Base-by-base conservation (phyloP, 2,113 vertebrate species). In the Isurus oxyrinchus region DNA sequence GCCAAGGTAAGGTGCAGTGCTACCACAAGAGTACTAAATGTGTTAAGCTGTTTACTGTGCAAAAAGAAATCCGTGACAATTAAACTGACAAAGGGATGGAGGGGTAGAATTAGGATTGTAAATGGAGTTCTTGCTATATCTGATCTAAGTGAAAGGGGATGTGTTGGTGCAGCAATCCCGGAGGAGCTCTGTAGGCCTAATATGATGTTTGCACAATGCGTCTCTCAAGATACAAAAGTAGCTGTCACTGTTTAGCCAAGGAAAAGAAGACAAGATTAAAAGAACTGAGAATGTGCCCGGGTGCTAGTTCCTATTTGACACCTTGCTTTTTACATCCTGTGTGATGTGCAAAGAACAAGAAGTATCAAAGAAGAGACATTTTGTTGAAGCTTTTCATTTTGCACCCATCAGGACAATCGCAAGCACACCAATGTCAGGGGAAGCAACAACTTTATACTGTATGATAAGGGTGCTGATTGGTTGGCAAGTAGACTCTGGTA, bases 1-100 rank as follows among this genome's bases (percentile, higher is more conserved):
- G 98, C 98, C 96, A 99, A 99, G 98, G 99, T 99, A 86, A 95
- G 67, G 14, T 31, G 40, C 67, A 95, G 66, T 35, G 63, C 66
- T 53, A 23, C 23, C 25, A 49, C 23, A 59, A 31, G 94, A 27
- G 61, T 49, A 49, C 6, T 27, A 10, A 10, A 10, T 13, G 53
- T 91, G 25, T n/a, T 59, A 35, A n/a, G 11, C 13, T 59, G 16
- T 59, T 55, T 27, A 27, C 11, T 35, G 35, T 91, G 88, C 31
- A n/a, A 59, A 91, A 59, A 91, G 55, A 13, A 61, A 59, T 61
- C 55, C 55, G 11, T 35, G 31, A 27, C n/a, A 91, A 91, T 91
- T 91, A 59, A 35, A 91, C 7, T 91, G 88, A 91, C 27, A 49
- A 53, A 66, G 44, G 84, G 79, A n/a, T 76, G 10, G 31, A 4